Base-by-base conservation (phyloP, 2,888 invertebrate genomes). In the Resseliella maxima region DNA sequence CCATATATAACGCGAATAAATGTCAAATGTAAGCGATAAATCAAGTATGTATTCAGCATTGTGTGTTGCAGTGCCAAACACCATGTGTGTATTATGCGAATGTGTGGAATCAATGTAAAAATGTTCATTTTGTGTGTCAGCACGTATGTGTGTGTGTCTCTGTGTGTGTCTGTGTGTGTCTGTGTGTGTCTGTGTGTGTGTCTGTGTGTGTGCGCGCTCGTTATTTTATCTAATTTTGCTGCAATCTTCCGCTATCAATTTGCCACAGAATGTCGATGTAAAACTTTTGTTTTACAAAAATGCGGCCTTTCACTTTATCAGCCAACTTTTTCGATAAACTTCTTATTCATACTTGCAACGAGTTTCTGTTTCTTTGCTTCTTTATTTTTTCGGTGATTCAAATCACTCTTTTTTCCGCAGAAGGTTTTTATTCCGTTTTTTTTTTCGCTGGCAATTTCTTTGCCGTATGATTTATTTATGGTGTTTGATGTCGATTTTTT, bases 211-310 rank as follows among this genome's bases (percentile, higher is more conserved):
- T n/a, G n/a, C n/a, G n/a, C 31, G 31, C 3, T 31, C 21, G 24
- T 3, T 59, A 2, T 59, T 50, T 50, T 59, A 72, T 72, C 72
- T 72, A 27, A 72, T 72, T 72, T 72, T 72, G 72, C 18, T 72
- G 72, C 72, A 72, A 72, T 72, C 72, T 72, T 72, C 72, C 72
- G 72, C 72, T 72, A 72, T 72, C 72, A 72, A 72, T 72, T 72
- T 72, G 72, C 35, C 31, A 72, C 15, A 1, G 31, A 72, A 31
- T 31, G n/a, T 72, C 72, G 18, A 72, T 72, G 31, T n/a, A 72
- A 31, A 72, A 72, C 35, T 72, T 72, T 72, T 72, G 72, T 72
- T 72, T 72, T 15, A 72, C 31, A 72, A 72, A 59, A 72, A 72
- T 31, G 10, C 72, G 15, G 72, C 72, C 72, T 35, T 31, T 72